These are phyloP conservation scores for Trachythela sp. DNA, from an alignment of 64 coral and sea anemone species.

Conservation along the genomic window DNA sequence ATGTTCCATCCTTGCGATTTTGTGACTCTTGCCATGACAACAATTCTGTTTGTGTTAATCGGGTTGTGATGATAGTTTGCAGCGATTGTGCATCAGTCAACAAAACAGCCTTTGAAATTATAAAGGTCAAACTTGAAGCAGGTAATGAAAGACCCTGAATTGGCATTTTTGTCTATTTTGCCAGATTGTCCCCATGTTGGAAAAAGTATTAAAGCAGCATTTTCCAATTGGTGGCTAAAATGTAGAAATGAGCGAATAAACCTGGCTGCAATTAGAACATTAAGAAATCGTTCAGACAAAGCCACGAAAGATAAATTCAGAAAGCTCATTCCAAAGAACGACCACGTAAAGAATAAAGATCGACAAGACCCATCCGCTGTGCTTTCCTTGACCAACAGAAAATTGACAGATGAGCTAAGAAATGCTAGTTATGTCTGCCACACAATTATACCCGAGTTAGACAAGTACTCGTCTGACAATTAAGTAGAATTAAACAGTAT, in stretches of 20 bases:
- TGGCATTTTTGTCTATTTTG: too few relatives aligned
- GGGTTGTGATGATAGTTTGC: slow-evolving; percentile 13
- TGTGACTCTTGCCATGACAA: slow-evolving; percentile 25
- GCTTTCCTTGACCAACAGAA: slow-evolving; percentile 11
- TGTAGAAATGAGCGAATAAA: not conserved
- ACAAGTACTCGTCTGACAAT: not conserved
- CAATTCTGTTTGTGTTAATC: not conserved
- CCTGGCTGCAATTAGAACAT: slow-evolving; percentile 20
- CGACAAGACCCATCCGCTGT: slow-evolving; percentile 24
- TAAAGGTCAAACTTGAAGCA: slow-evolving; percentile 24
- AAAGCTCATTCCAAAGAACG: slow-evolving; percentile 34
- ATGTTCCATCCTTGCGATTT: slow-evolving; percentile 28
- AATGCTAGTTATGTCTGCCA: not conserved
- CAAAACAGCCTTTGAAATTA: slow-evolving; percentile 32
- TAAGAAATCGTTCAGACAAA: not conserved
- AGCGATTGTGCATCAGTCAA: slow-evolving; percentile 40
- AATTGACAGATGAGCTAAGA: not conserved
- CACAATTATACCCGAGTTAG: not conserved
- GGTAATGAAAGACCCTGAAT: not conserved
- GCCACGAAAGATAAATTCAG: slow-evolving; percentile 9
- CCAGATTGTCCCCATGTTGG: not conserved
- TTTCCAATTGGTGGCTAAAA: too few relatives aligned
- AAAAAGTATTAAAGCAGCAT: slow-evolving; percentile 4
- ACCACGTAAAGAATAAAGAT: slow-evolving; percentile 35
- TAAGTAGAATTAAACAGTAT: too few relatives aligned